Evolutionary conservation across 2,888 invertebrate genomes (phyloP).

Genomic region (Busseola fusca): DNA sequence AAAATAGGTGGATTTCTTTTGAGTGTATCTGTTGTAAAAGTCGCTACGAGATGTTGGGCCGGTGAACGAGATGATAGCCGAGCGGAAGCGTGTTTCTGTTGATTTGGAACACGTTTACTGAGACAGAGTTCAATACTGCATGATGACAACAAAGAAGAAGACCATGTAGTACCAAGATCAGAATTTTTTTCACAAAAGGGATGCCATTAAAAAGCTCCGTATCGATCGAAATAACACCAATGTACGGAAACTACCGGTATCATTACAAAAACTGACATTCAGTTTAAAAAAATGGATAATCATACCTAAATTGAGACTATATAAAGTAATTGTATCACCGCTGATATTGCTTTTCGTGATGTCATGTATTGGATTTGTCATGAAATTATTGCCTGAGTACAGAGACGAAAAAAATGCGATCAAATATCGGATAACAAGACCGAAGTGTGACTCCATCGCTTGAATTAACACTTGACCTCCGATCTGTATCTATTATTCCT

Average conservation of each 20-base stretch:
- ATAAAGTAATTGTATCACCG: conserved; percentile 40
- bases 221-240: not conserved
- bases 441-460: conserved; percentile 49
- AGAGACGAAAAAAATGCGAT: conserved; percentile 48
- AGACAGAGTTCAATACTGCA: not conserved
- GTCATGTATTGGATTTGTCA: conserved; percentile 41
- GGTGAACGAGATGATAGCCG: conserved; percentile 47
- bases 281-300: not conserved
- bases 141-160: not conserved
- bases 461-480: conserved; percentile 46
- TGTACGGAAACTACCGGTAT: not conserved
- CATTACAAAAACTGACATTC: conserved; percentile 1
- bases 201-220: not conserved
- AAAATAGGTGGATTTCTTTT: conserved; percentile 88
- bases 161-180: not conserved
- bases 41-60: conserved; percentile 74
- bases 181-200: not conserved
- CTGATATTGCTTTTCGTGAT: conserved; percentile 29
- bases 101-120: not conserved
- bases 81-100: conserved; percentile 25
- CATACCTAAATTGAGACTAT: not conserved
- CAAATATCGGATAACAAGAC: conserved; percentile 35
- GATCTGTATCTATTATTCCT: conserved; percentile 30
- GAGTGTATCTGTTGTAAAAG: conserved; percentile 83
- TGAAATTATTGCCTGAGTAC: conserved; percentile 20